A percentile compares a stretch with the other conserved stretches of the same genome.
Conservation (phyloP, 1,140 invertebrate genomes). For the Drosophila insularis region DNA sequence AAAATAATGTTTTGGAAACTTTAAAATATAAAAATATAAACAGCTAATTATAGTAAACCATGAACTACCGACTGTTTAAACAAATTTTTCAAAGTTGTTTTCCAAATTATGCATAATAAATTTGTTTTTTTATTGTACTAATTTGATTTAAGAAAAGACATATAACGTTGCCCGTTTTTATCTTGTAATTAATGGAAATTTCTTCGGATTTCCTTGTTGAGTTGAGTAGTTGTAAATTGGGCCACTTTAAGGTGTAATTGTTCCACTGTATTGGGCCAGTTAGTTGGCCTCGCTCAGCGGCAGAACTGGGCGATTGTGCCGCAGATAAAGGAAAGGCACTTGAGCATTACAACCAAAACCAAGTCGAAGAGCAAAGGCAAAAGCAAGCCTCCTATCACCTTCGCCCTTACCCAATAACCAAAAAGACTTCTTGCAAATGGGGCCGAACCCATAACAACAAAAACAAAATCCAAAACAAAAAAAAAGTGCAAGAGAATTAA, state of each 20-base stretch:
- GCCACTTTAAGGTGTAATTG: neutral
- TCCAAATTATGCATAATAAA: too few species aligned
- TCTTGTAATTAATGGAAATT: too few species aligned
- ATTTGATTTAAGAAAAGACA: too few species aligned
- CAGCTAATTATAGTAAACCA: too few species aligned
- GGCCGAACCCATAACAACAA: constrained; percentile 18
- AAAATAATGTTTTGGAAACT: too few species aligned
- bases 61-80: too few species aligned
- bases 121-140: too few species aligned
- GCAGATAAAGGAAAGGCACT: constrained; percentile 78
- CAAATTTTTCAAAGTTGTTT: too few species aligned
- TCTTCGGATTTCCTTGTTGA: too few species aligned
- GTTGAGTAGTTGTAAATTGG: neutral
- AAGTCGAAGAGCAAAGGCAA: constrained; percentile 26
- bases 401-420: constrained; percentile 22
- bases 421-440: constrained; percentile 38
- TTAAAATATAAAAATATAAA: too few species aligned
- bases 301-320: constrained; percentile 64
- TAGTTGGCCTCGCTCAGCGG: constrained; percentile 16
- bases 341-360: constrained; percentile 64
- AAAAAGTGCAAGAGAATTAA: constrained; percentile 77
- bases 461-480: constrained; percentile 14
- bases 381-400: constrained; percentile 24
- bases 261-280: constrained; percentile 14
- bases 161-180: too few species aligned